phyloP scores from a whole-genome alignment of 2,113 vertebrate genomes.

The Podilymbus podiceps region DNA sequence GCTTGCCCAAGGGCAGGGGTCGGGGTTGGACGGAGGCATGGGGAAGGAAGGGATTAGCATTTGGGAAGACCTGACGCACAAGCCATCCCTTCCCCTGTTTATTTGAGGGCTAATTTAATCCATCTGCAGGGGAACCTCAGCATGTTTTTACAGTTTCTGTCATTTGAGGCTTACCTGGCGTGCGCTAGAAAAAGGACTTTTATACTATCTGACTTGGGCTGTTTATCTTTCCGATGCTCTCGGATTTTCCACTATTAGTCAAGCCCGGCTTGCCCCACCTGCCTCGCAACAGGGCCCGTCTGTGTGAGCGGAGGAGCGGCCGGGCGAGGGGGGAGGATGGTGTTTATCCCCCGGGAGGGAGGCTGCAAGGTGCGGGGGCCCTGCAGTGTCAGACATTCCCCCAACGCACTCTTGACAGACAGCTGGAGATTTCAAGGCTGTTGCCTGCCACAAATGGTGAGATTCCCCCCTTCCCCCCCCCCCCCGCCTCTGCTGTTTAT shows the following conservation, averaged over 20 bases:
- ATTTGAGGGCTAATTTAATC: conserved; percentile 74
- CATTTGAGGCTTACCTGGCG: conserved; percentile 75
- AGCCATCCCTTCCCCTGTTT: conserved; percentile 56
- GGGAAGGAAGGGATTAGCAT: conserved; percentile 49
- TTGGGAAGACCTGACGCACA: conserved; percentile 46
- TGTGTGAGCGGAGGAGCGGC: conserved; percentile 45
- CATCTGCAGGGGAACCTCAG: conserved; percentile 62
- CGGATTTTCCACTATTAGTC: conserved; percentile 76
- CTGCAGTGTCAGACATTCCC: not conserved
- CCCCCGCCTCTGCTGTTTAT: not conserved
- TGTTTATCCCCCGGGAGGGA: conserved; percentile 33
- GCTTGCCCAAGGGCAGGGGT: not conserved
- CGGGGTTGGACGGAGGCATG: not conserved
- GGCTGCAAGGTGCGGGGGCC: conserved; percentile 26
- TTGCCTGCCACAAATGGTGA: not conserved
- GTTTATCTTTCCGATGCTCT: conserved; percentile 78
- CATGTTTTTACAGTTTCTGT: conserved; percentile 76
- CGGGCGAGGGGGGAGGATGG: not conserved
- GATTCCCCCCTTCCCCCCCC: not conserved
- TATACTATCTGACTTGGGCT: conserved; percentile 73
- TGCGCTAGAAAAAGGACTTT: conserved; percentile 76
- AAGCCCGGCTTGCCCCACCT: conserved; percentile 61
- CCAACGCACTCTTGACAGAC: not conserved
- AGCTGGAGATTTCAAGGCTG: conserved; percentile 48
- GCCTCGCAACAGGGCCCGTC: conserved; percentile 67